Percentiles rank a stretch among this genome's conserved stretches.
Conservation (phyloP, 2,113 vertebrate genomes). For the Grallaria varia region DNA sequence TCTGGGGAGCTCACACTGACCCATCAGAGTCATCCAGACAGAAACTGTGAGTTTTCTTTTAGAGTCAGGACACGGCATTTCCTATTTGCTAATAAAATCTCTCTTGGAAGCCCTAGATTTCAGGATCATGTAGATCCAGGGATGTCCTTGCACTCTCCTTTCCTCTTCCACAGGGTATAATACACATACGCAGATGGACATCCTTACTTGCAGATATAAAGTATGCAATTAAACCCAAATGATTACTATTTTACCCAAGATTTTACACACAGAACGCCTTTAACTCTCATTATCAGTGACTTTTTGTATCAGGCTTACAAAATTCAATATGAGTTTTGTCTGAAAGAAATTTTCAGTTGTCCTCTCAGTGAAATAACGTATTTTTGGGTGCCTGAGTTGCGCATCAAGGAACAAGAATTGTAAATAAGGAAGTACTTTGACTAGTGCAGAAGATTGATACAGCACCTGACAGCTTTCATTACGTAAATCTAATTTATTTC, state of each 20-base stretch:
- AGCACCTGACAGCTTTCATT: conserved; percentile 78
- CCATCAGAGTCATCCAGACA: not conserved
- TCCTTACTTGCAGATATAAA: not conserved
- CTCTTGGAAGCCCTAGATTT: not conserved
- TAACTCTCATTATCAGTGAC: not conserved
- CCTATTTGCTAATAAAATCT: not conserved
- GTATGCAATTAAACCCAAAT: not conserved
- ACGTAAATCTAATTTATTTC: conserved; percentile 74
- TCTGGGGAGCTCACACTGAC: not conserved
- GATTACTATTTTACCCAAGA: not conserved
- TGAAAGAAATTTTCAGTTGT: not conserved
- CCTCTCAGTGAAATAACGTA: not conserved
- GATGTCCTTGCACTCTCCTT: not conserved
- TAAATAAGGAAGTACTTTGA: conserved; percentile 76
- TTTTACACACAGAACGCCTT: not conserved
- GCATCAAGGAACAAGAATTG: conserved; percentile 69
- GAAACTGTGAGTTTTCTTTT: not conserved
- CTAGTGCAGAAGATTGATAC: conserved; percentile 39
- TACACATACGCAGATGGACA: not conserved
- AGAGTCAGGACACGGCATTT: not conserved
- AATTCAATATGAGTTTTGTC: not conserved
- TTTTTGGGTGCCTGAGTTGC: conserved; percentile 31
- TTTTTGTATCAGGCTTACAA: not conserved
- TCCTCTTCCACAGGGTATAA: not conserved
- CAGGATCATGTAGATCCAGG: not conserved